Evolutionary conservation across 2,797 vertebrate genomes (phyloP).

Genomic region (Gambusia yucatana): DNA sequence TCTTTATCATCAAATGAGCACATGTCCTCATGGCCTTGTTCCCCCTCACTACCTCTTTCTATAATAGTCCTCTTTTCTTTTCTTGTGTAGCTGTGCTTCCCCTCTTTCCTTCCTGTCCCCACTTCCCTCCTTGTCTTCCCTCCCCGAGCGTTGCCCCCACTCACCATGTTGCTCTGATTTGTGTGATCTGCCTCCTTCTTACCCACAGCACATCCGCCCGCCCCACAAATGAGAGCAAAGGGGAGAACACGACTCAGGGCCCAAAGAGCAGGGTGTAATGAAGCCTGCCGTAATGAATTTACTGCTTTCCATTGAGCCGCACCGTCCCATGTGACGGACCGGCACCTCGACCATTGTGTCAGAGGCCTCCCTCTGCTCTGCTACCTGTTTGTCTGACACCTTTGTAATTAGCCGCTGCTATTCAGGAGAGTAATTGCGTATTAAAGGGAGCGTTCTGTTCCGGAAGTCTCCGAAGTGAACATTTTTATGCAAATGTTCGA

Average conservation of each 20-base stretch:
- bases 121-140: conserved; percentile 41
- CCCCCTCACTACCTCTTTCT: conserved; percentile 54
- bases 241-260: conserved; percentile 58
- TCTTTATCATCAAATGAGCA: conserved; percentile 75
- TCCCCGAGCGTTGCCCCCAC: conserved; percentile 18
- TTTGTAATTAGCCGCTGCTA: conserved; percentile 78
- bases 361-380: conserved; percentile 53
- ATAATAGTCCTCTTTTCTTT: conserved; percentile 46
- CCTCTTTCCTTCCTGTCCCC: conserved; percentile 47
- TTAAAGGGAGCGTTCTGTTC: conserved; percentile 68
- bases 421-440: conserved; percentile 81
- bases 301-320: conserved; percentile 73
- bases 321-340: conserved; percentile 65
- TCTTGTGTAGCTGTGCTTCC: conserved; percentile 37
- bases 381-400: conserved; percentile 81
- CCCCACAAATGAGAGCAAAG: conserved; percentile 67
- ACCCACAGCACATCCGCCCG: conserved; percentile 69
- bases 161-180: conserved; percentile 39
- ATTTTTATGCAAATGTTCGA: conserved; percentile 75
- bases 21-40: conserved; percentile 69
- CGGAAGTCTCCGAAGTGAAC: conserved; percentile 66
- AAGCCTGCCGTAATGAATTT: conserved; percentile 81
- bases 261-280: conserved; percentile 72
- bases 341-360: conserved; percentile 69
- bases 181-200: conserved; percentile 59